Percentiles rank a stretch among this genome's conserved stretches.
Evolutionary conservation across 2,888 invertebrate genomes (phyloP).

Genomic region (Drosophila paucipuncta): DNA sequence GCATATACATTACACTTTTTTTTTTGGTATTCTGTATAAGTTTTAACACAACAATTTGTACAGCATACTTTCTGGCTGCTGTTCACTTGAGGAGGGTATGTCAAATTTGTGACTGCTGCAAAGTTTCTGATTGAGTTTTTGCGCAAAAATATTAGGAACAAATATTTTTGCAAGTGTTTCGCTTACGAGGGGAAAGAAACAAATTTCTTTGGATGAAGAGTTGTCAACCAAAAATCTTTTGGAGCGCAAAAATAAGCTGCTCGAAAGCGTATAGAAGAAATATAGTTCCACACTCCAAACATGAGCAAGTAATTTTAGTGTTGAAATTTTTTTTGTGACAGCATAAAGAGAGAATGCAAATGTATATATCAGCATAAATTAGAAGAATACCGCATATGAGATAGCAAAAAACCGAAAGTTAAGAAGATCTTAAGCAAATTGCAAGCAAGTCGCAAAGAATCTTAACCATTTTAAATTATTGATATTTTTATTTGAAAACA

Average conservation of each 20-base stretch:
- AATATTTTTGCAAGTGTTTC: constrained; percentile 40
- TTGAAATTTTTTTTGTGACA: background rate
- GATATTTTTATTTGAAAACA: background rate
- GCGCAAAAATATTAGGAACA: constrained; percentile 38
- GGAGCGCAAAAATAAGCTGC: constrained; percentile 6
- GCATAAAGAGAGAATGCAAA: background rate
- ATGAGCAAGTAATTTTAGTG: background rate
- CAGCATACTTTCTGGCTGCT: constrained; percentile 8
- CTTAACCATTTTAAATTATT: background rate
- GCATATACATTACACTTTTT: background rate
- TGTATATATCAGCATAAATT: background rate
- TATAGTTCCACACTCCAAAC: background rate
- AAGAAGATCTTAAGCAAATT: background rate
- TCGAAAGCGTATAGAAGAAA: background rate
- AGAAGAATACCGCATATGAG: background rate
- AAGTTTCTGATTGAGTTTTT: background rate
- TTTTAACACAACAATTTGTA: background rate
- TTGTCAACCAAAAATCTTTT: constrained; percentile 15
- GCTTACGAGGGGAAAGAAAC: background rate
- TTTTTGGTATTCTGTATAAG: background rate
- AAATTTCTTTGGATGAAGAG: constrained; percentile 17
- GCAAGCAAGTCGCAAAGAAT: background rate
- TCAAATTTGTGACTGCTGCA: background rate
- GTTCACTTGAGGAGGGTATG: constrained; percentile 9
- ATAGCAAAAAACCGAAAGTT: background rate